Conservation (phyloP, 2,113 vertebrate species). For the Edolisoma coerulescens region DNA sequence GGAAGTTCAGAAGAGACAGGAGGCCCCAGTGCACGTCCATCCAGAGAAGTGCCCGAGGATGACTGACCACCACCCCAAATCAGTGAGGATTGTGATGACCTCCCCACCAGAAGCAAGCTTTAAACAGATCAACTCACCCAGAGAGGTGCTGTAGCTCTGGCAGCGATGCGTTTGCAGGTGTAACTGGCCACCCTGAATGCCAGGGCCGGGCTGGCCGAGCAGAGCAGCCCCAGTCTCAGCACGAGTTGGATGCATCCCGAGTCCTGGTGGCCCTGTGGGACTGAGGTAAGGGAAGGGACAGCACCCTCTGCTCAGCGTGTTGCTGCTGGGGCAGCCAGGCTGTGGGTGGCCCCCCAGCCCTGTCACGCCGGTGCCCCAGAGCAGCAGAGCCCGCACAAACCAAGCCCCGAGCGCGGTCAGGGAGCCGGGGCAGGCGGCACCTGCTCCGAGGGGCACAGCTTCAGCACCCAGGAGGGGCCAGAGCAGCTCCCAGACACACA, state of each 20-base stretch:
- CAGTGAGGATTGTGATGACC: accelerated
- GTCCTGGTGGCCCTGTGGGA: background rate
- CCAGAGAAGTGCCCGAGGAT: background rate
- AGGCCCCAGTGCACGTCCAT: accelerated
- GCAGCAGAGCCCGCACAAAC: background rate
- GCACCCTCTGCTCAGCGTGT: accelerated
- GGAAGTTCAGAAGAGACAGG: background rate
- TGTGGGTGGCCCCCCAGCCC: accelerated
- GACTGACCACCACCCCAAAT: background rate
- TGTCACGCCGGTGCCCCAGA: accelerated
- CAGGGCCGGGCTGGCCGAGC: accelerated
- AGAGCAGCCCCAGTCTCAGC: background rate
- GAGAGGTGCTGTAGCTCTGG: background rate
- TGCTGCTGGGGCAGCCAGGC: background rate
- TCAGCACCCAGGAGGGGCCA: too few relatives aligned
- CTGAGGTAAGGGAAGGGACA: accelerated
- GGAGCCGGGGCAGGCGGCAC: accelerated
- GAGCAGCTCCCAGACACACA: background rate
- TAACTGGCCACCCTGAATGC: accelerated
- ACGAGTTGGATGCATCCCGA: accelerated
- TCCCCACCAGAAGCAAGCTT: background rate
- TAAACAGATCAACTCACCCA: background rate
- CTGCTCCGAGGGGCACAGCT: accelerated
- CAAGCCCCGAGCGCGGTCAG: accelerated
- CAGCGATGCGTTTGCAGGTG: accelerated